Conservation (phyloP, 2,797 vertebrate genomes). For the Synaphobranchus kaupii region DNA sequence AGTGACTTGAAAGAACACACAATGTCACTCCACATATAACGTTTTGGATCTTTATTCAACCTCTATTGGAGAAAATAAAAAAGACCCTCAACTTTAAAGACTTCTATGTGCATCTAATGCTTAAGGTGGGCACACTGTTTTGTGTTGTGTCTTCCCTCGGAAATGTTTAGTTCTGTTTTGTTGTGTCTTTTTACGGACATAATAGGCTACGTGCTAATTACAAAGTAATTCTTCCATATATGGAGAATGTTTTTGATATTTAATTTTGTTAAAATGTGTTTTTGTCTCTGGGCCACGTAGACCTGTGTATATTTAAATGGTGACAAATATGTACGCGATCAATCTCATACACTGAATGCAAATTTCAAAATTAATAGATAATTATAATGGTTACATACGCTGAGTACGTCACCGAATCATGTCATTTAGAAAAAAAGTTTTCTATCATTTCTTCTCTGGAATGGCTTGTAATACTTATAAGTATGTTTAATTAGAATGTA, state of each 20-base stretch:
- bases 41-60: constrained; percentile 26
- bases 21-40: not conserved
- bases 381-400: constrained; percentile 41
- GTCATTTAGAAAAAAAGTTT: constrained; percentile 47
- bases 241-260: constrained; percentile 56
- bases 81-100: constrained; percentile 31
- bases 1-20: constrained; percentile 19
- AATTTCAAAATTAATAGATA: constrained; percentile 56
- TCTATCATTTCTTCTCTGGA: constrained; percentile 66
- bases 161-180: constrained; percentile 29
- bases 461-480: constrained; percentile 70
- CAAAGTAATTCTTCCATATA: constrained; percentile 21
- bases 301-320: constrained; percentile 56
- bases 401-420: constrained; percentile 39
- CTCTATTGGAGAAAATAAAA: constrained; percentile 18
- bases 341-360: constrained; percentile 62
- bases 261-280: constrained; percentile 72
- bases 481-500: constrained; percentile 65
- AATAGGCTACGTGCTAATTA: constrained; percentile 27
- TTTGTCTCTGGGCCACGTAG: constrained; percentile 47
- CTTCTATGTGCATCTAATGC: constrained; percentile 32
- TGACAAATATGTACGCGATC: constrained; percentile 60
- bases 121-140: constrained; percentile 28
- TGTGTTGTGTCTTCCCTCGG: constrained; percentile 21
- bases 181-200: constrained; percentile 32